A percentile compares a stretch with the other conserved stretches of the same genome.
These are phyloP conservation scores for Drosophila eohydei DNA, from an alignment of 2,888 invertebrate genomes.

Conservation along the genomic window DNA sequence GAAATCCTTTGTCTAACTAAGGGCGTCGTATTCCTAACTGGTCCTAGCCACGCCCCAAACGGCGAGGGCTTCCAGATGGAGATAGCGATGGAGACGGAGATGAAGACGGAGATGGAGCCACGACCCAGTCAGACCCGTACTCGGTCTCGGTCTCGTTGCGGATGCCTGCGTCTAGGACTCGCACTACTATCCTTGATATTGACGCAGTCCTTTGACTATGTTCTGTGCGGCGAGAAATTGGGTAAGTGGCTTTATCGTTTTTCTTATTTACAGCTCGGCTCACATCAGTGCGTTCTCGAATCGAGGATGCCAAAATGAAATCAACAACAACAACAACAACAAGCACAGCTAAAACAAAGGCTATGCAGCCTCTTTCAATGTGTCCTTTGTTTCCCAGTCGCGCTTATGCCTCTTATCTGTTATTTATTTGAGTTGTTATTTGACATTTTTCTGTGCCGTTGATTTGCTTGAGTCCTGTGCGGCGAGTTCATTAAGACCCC, in stretches of 20 bases:
- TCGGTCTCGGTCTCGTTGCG: constrained; percentile 7
- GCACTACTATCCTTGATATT: constrained; percentile 62
- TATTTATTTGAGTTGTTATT: constrained; percentile 71
- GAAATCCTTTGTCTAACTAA: constrained; percentile 58
- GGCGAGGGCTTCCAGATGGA: constrained; percentile 23
- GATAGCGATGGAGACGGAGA: constrained; percentile 6
- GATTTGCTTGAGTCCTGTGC: constrained; percentile 38
- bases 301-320: constrained; percentile 38
- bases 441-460: constrained; percentile 73
- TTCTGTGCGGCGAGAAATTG: constrained; percentile 80
- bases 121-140: constrained; percentile 23
- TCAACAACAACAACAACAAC: constrained; percentile 28
- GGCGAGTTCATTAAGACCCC: constrained; percentile 57
- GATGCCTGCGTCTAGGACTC: constrained; percentile 32
- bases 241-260: constrained; percentile 76
- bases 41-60: constrained; percentile 23
- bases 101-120: constrained; percentile 14
- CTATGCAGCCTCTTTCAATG: constrained; percentile 13
- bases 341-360: constrained; percentile 6
- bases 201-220: constrained; percentile 63
- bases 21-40: constrained; percentile 32
- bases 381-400: constrained; percentile 46
- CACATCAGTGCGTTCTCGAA: constrained; percentile 52
- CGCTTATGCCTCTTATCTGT: constrained; percentile 62
- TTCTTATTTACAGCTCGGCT: constrained; percentile 66